phyloP scores from a whole-genome alignment of 2,888 invertebrate genomes.

The Sphecodes monilicornis region DNA sequence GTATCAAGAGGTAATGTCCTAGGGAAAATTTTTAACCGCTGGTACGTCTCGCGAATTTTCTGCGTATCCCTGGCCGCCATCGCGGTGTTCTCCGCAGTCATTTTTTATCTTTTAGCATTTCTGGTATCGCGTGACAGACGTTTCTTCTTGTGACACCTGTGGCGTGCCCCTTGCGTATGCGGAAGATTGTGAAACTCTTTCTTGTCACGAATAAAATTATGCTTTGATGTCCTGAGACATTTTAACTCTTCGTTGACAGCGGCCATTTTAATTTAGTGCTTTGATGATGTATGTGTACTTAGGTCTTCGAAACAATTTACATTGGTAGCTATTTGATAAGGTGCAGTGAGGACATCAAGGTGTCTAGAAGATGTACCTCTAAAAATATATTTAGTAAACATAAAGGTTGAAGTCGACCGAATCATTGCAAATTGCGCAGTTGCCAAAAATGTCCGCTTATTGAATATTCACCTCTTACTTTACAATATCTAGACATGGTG shows the following conservation, averaged over 20 bases:
- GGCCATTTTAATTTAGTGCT: background rate
- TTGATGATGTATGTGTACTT: background rate
- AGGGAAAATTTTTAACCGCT: background rate
- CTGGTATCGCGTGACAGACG: background rate
- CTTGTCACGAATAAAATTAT: background rate
- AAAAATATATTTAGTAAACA: too few relatives aligned
- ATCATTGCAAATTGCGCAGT: too few relatives aligned
- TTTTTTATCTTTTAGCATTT: background rate
- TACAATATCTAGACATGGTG: too few relatives aligned
- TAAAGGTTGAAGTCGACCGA: too few relatives aligned
- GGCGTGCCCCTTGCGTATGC: background rate
- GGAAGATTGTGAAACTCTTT: background rate
- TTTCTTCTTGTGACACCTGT: background rate
- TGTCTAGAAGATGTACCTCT: too few relatives aligned
- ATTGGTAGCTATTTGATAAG: background rate
- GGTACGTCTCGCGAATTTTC: background rate
- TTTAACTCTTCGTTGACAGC: background rate
- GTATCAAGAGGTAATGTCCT: background rate
- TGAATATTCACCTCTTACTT: too few relatives aligned
- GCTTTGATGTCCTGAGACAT: background rate
- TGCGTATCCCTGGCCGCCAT: background rate
- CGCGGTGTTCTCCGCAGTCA: background rate
- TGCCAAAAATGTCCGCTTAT: too few relatives aligned
- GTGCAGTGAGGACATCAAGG: too few relatives aligned
- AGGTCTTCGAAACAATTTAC: background rate